Conservation (phyloP, 2,113 vertebrate species). For the Uropsilus gracilis region DNA sequence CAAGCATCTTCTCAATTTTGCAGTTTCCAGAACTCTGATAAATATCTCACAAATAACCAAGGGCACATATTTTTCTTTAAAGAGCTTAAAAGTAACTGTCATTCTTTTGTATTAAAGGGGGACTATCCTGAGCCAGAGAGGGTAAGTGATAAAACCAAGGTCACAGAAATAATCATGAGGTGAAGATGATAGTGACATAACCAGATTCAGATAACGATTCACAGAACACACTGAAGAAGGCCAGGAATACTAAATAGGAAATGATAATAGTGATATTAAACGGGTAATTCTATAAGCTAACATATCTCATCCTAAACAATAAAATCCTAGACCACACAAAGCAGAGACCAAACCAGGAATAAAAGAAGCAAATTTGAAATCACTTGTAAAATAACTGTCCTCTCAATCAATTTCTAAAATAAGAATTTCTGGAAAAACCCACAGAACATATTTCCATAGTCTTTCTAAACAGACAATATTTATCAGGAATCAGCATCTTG, state of each 20-base stretch:
- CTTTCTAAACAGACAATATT: background rate
- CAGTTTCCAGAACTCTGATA: constrained; percentile 3
- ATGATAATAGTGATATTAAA: background rate
- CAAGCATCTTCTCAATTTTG: background rate
- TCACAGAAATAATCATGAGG: constrained; percentile 63
- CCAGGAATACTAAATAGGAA: constrained; percentile 43
- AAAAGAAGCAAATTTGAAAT: constrained; percentile 38
- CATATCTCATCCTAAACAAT: background rate
- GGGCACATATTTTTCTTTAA: constrained; percentile 9
- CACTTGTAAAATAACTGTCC: background rate
- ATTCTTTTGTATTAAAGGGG: constrained; percentile 51
- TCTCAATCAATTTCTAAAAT: background rate
- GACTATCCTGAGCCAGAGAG: background rate
- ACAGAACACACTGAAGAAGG: background rate
- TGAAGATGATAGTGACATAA: constrained; percentile 39
- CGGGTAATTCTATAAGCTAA: constrained; percentile 31
- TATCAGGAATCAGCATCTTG: background rate
- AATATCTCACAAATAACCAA: constrained; percentile 60
- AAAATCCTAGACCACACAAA: background rate
- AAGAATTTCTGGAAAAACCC: background rate
- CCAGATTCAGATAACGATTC: constrained; percentile 46
- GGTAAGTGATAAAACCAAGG: constrained; percentile 52
- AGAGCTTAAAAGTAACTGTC: constrained; percentile 49
- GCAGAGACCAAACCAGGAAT: background rate
- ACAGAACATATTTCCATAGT: background rate